Evolutionary conservation across 2,888 invertebrate species (phyloP).

Genomic region (Sepioteuthis lessoniana): DNA sequence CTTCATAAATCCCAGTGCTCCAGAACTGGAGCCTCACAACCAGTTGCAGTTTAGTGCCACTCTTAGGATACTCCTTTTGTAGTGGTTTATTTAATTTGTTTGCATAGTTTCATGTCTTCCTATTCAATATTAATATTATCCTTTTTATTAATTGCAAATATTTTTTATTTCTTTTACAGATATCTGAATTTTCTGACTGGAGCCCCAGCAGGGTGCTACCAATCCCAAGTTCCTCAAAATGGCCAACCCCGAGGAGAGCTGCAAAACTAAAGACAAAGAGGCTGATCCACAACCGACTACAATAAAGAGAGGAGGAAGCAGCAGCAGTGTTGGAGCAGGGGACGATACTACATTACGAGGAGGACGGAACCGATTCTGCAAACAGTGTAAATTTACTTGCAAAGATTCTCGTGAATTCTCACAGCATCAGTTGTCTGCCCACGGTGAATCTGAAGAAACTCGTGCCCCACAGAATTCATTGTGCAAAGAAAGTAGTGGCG

Average conservation of each 20-base stretch:
- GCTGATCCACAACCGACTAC: background rate
- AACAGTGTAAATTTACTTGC: slow-evolving; percentile 66
- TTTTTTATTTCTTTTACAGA: background rate
- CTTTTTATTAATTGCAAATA: background rate
- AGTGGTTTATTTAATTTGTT: too few species aligned
- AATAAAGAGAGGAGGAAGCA: background rate
- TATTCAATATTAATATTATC: too few species aligned
- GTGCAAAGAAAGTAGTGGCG: background rate
- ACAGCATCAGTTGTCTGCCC: slow-evolving; percentile 65
- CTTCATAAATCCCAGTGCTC: too few species aligned
- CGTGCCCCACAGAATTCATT: background rate
- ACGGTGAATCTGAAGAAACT: slow-evolving; percentile 59
- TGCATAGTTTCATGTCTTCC: too few species aligned
- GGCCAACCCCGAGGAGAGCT: slow-evolving; percentile 39
- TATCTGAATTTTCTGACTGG: slow-evolving; percentile 34
- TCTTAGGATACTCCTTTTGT: too few species aligned
- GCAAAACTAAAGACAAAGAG: slow-evolving; percentile 41
- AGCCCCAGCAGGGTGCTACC: background rate
- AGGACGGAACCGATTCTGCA: slow-evolving; percentile 66
- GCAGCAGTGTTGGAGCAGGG: background rate
- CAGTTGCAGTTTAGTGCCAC: too few species aligned
- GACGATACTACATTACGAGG: slow-evolving; percentile 49
- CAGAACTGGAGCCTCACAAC: too few species aligned
- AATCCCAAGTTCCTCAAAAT: slow-evolving; percentile 6
- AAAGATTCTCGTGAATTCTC: slow-evolving; percentile 67